Base-by-base conservation (phyloP, 1,140 invertebrate genomes). In the Anastrepha ludens region DNA sequence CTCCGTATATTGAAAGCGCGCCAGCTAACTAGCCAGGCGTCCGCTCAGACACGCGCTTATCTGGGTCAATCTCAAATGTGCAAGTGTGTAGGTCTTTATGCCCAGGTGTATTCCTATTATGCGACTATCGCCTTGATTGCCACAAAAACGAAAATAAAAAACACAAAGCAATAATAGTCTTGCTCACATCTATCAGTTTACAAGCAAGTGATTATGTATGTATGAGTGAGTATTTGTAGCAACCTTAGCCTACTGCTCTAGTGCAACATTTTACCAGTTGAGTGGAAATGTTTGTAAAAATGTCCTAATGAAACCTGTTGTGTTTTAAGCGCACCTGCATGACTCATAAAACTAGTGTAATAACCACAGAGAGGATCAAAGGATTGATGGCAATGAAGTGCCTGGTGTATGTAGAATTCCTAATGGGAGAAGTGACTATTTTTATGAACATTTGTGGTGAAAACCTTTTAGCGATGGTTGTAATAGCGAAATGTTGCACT, bases 1-100 rank as follows among this genome's bases (percentile, higher is more conserved):
- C 29, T 29, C 29, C 29, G 29, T 29, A 29, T 29, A 29, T 29
- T 29, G 29, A 29, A 29, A 29, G 29, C 29, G 29, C 29, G 5
- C 3, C 15, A 74, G 6, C 41, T 17, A 47, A 47, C 67, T 47
- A 47, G 15, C 17, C 67, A 17, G 67, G 5, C 41, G 64, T 1
- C 8, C n/a, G 47, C 41, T 74, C 67, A 74, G 17, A 47, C 67
- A 47, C 67, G 4, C 15, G 67, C 67, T 74, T 74, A 74, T 74
- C 67, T 74, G 39, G 67, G 67, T 15, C 39, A 74, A 74, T 74
- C 67, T 74, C 13, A 17, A 74, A n/a, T 15, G 4, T 5, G 41
- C 11, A 44, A 15, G 11, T 74, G 41, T 74, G 0, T 17, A 47
- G 39, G 39, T 74, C 13, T 74, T 13, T 67, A 67, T 67, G n/a